Evolutionary conservation across 2,797 vertebrate genomes (phyloP).

Genomic region (Falco novaeseelandiae): DNA sequence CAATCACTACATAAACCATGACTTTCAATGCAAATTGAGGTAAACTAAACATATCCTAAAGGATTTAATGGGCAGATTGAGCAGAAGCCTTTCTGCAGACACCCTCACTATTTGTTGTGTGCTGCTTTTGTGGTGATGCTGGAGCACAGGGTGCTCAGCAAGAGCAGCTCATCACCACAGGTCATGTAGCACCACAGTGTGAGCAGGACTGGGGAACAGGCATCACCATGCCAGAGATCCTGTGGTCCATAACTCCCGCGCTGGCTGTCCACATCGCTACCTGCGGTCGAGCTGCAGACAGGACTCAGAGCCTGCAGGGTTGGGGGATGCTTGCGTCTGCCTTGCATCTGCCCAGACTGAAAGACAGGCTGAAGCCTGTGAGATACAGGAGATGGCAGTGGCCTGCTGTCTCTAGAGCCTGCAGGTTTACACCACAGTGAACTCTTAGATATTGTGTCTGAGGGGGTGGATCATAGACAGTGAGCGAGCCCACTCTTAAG

Average conservation of each 20-base stretch:
- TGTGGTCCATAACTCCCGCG: rapidly evolving
- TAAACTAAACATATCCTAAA: not conserved
- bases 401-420: not conserved
- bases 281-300: not conserved
- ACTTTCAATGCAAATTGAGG: not conserved
- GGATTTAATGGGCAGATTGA: not conserved
- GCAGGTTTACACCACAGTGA: not conserved
- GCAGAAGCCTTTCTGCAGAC: not conserved
- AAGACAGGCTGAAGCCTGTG: rapidly evolving
- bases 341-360: not conserved
- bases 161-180: not conserved
- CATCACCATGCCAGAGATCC: not conserved
- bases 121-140: not conserved
- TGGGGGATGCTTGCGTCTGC: not conserved
- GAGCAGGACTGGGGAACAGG: not conserved
- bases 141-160: not conserved
- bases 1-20: not conserved
- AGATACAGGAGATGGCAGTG: too few relatives aligned
- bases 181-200: rapidly evolving
- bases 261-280: not conserved
- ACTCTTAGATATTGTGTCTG: not conserved
- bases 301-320: not conserved
- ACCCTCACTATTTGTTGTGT: not conserved
- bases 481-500: not conserved
- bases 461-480: not conserved